phyloP scores from a whole-genome alignment of 1,140 invertebrate genomes.

The Pissodes strobi region DNA sequence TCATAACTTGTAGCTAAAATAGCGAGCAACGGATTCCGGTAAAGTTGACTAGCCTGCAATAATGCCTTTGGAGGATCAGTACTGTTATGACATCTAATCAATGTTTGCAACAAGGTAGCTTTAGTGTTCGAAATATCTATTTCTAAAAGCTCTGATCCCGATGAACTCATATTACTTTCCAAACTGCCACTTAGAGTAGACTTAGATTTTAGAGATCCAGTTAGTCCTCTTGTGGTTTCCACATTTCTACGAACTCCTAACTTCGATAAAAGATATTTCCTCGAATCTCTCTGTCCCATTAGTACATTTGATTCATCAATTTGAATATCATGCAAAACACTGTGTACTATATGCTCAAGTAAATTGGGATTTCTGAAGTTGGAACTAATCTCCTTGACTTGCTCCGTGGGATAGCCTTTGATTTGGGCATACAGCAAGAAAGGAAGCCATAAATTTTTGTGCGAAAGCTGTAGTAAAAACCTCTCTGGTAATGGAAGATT shows the following conservation, averaged over 20 bases:
- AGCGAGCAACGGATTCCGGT: slow-evolving; percentile 63
- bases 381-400: slow-evolving; percentile 61
- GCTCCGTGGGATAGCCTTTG: slow-evolving; percentile 64
- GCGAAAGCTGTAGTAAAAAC: slow-evolving; percentile 61
- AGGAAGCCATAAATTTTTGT: slow-evolving; percentile 64
- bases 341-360: slow-evolving; percentile 61
- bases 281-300: slow-evolving; percentile 47
- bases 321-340: slow-evolving; percentile 58
- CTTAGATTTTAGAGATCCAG: slow-evolving; percentile 14
- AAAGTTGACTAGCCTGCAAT: slow-evolving; percentile 60
- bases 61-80: slow-evolving; percentile 68
- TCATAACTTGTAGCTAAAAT: slow-evolving; percentile 71
- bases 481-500: slow-evolving; percentile 61
- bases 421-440: slow-evolving; percentile 67
- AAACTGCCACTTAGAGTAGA: slow-evolving; percentile 48
- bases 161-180: slow-evolving; percentile 48
- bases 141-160: slow-evolving; percentile 46
- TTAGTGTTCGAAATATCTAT: slow-evolving; percentile 52
- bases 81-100: slow-evolving; percentile 68
- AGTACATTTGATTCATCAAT: slow-evolving; percentile 50
- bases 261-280: slow-evolving; percentile 49
- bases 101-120: slow-evolving; percentile 64
- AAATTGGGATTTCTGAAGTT: slow-evolving; percentile 60
- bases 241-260: slow-evolving; percentile 48
- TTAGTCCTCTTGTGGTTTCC: slow-evolving; percentile 20